A percentile compares a stretch with the other conserved stretches of the same genome.
Conservation (phyloP, 2,888 invertebrate genomes). For the Drosophila colorata region DNA sequence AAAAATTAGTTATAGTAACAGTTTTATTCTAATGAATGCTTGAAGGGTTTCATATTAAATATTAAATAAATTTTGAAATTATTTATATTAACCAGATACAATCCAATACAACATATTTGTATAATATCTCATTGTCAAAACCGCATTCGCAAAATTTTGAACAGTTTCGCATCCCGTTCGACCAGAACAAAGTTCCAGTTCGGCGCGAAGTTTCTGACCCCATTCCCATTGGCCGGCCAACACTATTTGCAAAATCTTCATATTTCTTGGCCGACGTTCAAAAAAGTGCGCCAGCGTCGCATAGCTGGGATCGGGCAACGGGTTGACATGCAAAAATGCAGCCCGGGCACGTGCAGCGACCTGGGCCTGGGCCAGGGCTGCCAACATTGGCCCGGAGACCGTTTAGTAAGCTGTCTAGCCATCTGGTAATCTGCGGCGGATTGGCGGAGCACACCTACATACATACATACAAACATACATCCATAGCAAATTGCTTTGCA, state of each 20-base stretch:
- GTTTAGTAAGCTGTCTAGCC: slow-evolving; percentile 59
- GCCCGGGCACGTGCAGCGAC: slow-evolving; percentile 6
- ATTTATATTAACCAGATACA: too few relatives aligned
- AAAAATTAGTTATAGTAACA: too few relatives aligned
- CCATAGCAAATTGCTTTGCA: slow-evolving; percentile 73
- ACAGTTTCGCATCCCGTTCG: not conserved
- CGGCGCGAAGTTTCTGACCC: not conserved
- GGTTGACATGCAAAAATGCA: slow-evolving; percentile 56
- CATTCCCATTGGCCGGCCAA: slow-evolving; percentile 54
- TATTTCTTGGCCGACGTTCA: slow-evolving; percentile 74
- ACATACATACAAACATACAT: slow-evolving; percentile 15
- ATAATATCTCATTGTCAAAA: too few relatives aligned
- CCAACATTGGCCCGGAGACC: slow-evolving; percentile 37
- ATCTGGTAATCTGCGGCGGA: slow-evolving; percentile 21
- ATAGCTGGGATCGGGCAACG: slow-evolving; percentile 27
- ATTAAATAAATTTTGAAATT: too few relatives aligned
- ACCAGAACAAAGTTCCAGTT: not conserved
- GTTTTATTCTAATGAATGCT: too few relatives aligned
- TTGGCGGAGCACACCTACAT: too few relatives aligned
- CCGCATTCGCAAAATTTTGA: too few relatives aligned
- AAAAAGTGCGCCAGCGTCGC: slow-evolving; percentile 27
- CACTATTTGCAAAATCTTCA: slow-evolving; percentile 71
- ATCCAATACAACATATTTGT: too few relatives aligned
- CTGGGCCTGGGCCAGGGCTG: not conserved
- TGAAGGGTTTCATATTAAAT: too few relatives aligned